Percentiles rank a stretch among this genome's conserved stretches.
Evolutionary conservation across 2,113 vertebrate genomes (phyloP).

Genomic region (Daphoenositta chrysoptera): DNA sequence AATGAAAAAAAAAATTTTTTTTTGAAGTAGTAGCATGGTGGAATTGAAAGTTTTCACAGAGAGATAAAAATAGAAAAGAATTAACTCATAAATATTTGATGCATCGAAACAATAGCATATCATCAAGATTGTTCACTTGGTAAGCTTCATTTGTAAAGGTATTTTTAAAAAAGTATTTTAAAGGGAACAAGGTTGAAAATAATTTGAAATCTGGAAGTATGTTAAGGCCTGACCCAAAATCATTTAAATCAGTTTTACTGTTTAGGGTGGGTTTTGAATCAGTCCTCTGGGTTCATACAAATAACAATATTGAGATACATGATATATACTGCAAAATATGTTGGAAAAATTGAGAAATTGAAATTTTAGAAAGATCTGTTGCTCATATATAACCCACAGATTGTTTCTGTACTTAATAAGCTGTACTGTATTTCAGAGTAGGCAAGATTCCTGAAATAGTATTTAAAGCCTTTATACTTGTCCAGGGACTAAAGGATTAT

Average conservation of each 20-base stretch:
- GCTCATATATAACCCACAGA: background rate
- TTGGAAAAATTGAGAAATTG: background rate
- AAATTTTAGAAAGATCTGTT: background rate
- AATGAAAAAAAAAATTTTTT: background rate
- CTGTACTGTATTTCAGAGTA: background rate
- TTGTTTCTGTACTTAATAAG: background rate
- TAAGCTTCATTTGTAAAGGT: background rate
- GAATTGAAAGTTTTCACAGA: background rate
- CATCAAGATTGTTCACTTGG: background rate
- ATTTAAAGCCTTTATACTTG: background rate
- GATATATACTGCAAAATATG: fast-evolving
- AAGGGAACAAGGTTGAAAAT: background rate
- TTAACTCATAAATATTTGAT: background rate
- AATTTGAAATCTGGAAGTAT: background rate
- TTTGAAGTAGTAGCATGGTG: background rate
- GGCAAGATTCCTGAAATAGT: background rate
- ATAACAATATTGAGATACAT: background rate
- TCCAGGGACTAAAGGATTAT: background rate
- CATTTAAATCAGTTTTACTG: background rate
- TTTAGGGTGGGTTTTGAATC: background rate
- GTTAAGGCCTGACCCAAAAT: background rate
- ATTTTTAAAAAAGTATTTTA: background rate
- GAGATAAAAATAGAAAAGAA: background rate
- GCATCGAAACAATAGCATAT: background rate
- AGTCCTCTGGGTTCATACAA: background rate